Evolutionary conservation across 2,888 invertebrate species (phyloP).

Genomic region (Halictus quadricinctus): DNA sequence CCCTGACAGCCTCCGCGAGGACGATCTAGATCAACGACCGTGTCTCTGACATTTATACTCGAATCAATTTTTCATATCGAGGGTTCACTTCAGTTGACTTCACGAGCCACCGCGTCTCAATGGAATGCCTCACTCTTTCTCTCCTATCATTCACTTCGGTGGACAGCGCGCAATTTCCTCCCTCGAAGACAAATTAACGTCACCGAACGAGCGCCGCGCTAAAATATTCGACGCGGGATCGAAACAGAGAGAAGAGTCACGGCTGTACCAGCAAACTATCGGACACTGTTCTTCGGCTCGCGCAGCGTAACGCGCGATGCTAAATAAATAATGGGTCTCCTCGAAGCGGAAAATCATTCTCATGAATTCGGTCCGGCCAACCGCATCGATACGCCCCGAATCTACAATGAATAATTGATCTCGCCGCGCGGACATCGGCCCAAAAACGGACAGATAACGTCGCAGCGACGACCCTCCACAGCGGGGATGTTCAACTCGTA

Average conservation of each 20-base stretch:
- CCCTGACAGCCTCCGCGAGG: constrained; percentile 4
- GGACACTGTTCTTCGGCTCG: not conserved
- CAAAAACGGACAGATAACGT: constrained; percentile 3
- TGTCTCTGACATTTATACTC: constrained; percentile 13
- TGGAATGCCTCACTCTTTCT: not conserved
- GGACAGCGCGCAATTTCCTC: constrained; percentile 5
- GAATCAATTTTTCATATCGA: constrained; percentile 15
- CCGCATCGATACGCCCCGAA: not conserved
- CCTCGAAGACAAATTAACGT: constrained; percentile 15
- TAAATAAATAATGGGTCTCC: constrained; percentile 9
- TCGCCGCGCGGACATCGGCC: not conserved
- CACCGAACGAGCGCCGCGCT: not conserved
- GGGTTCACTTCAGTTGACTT: constrained; percentile 5
- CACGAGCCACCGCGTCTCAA: not conserved
- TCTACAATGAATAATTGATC: constrained; percentile 15
- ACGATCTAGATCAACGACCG: constrained; percentile 8
- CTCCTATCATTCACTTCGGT: constrained; percentile 10
- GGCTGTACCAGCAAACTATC: not conserved
- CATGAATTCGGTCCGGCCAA: not conserved
- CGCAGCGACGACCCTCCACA: not conserved
- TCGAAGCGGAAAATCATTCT: not conserved
- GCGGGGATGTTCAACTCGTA: not conserved
- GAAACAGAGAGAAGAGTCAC: not conserved
- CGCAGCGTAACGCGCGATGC: not conserved
- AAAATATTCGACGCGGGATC: constrained; percentile 4